These are phyloP conservation scores for Macrosteles quadrilineatus DNA, from an alignment of 1,140 invertebrate species.

Conservation along the genomic window DNA sequence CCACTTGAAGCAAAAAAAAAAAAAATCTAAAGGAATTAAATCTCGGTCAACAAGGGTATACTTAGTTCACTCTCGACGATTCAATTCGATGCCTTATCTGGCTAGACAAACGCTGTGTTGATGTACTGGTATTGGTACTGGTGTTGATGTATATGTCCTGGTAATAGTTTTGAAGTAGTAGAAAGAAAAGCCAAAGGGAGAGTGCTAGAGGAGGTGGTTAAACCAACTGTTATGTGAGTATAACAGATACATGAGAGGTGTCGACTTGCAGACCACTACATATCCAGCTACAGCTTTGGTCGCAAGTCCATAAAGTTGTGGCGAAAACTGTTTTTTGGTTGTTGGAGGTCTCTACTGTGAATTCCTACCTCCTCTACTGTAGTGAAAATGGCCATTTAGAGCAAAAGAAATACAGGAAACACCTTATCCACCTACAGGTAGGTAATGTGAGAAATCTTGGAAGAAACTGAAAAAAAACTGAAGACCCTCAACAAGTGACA, in stretches of 20 bases:
- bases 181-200: background rate
- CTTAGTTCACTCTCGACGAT: background rate
- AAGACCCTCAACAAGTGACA: background rate
- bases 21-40: background rate
- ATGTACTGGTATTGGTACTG: no score
- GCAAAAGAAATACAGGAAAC: constrained; percentile 15
- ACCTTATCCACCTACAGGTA: constrained; percentile 1
- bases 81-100: background rate
- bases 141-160: constrained; percentile 1
- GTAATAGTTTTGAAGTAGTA: background rate
- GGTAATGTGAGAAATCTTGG: constrained; percentile 14
- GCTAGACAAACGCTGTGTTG: background rate
- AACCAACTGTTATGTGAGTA: constrained; percentile 28
- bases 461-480: background rate
- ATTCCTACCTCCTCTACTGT: background rate
- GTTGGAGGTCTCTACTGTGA: background rate
- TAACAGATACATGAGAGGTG: constrained; percentile 15
- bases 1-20: background rate
- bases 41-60: background rate
- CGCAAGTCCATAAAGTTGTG: constrained; percentile 23
- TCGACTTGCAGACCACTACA: constrained; percentile 9
- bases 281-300: background rate
- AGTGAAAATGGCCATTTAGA: background rate
- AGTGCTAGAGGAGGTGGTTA: background rate
- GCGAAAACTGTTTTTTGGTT: constrained; percentile 19